A percentile compares a stretch with the other conserved stretches of the same genome.
Conservation (phyloP, 2,113 vertebrate genomes). For the Budorcas taxicolor region DNA sequence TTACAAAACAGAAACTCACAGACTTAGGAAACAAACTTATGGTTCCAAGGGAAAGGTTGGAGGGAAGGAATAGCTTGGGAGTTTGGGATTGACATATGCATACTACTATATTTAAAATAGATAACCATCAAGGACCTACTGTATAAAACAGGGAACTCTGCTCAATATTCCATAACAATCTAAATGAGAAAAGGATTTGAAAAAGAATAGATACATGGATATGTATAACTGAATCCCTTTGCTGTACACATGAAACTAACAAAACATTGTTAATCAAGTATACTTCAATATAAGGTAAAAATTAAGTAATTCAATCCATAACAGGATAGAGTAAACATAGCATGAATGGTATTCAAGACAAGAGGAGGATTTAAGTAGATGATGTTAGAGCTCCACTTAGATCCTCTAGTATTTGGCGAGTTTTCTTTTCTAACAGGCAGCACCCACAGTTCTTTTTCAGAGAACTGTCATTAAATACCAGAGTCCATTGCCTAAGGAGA, state of each 20-base stretch:
- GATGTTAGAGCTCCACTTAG: neutral
- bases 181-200: neutral
- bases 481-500: neutral
- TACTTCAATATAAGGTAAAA: neutral
- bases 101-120: neutral
- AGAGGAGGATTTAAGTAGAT: neutral
- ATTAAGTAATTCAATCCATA: neutral
- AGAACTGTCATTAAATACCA: neutral
- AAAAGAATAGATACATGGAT: neutral
- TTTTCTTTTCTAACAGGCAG: neutral
- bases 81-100: neutral
- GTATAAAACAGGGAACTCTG: neutral
- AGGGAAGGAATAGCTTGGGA: neutral
- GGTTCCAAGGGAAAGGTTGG: neutral
- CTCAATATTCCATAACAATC: neutral
- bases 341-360: neutral
- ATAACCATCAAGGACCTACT: neutral
- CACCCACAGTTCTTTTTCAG: neutral
- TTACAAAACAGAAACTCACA: neutral
- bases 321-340: neutral
- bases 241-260: neutral
- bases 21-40: neutral
- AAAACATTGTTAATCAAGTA: neutral
- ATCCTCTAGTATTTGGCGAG: neutral
- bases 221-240: neutral